Evolutionary conservation across 2,888 invertebrate species (phyloP).

Genomic region (Scaptomyza reducta): DNA sequence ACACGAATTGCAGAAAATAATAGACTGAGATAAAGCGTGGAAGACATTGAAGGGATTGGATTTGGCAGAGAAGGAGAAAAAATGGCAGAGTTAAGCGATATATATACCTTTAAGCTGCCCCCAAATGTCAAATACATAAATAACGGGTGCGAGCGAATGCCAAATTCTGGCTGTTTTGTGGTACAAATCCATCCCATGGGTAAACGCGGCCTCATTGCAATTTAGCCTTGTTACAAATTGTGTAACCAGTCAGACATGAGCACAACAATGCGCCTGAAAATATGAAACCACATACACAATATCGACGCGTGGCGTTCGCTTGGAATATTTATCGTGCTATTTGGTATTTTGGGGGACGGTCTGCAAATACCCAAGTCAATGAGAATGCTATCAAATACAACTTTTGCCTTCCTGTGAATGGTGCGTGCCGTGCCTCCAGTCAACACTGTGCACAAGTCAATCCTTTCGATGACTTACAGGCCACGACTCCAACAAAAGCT

Average conservation of each 20-base stretch:
- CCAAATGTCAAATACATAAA: constrained; percentile 10
- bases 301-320: constrained; percentile 46
- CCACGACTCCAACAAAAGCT: constrained; percentile 11
- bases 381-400: constrained; percentile 19
- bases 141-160: constrained; percentile 2
- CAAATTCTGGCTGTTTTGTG: constrained; percentile 1
- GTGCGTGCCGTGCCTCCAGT: constrained; percentile 37
- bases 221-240: constrained; percentile 28
- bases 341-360: constrained; percentile 26
- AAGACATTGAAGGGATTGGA: constrained; percentile 8
- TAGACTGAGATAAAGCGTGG: neutral
- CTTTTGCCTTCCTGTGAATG: neutral
- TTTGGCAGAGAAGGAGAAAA: neutral
- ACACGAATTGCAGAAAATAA: constrained; percentile 4
- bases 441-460: constrained; percentile 33
- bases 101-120: constrained; percentile 20
- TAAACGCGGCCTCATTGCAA: constrained; percentile 8
- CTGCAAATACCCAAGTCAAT: constrained; percentile 51
- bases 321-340: constrained; percentile 61
- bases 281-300: constrained; percentile 36
- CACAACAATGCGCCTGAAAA: constrained; percentile 31
- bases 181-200: constrained; percentile 3
- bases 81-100: too few relatives aligned
- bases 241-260: constrained; percentile 9
- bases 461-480: constrained; percentile 41